phyloP scores from a whole-genome alignment of 2,888 invertebrate species.

The Pogonocherus hispidulus region DNA sequence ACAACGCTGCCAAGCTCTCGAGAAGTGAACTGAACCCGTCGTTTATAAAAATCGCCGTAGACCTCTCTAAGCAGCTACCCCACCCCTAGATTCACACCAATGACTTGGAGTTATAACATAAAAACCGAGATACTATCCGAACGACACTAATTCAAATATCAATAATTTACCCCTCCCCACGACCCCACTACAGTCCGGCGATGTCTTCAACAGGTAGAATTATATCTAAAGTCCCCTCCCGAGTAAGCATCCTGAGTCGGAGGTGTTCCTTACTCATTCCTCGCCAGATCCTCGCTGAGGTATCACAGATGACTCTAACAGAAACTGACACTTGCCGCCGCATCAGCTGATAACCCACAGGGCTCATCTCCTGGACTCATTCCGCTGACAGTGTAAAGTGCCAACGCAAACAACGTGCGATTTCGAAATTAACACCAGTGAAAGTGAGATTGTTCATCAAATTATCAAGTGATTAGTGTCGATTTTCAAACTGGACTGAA shows the following conservation, averaged over 20 bases:
- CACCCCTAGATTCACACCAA: conserved; percentile 63
- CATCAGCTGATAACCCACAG: conserved; percentile 30
- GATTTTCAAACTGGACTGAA: conserved; percentile 27
- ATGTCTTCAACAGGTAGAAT: conserved; percentile 64
- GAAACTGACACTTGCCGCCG: conserved; percentile 38
- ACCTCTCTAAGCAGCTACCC: conserved; percentile 52
- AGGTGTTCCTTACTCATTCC: conserved; percentile 66
- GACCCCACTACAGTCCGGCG: conserved; percentile 50
- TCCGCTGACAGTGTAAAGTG: conserved; percentile 55
- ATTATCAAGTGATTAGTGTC: conserved; percentile 54
- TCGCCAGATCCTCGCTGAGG: conserved; percentile 58
- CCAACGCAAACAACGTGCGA: conserved; percentile 57
- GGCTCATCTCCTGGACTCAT: conserved; percentile 43
- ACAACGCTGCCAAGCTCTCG: conserved; percentile 16
- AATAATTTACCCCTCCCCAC: conserved; percentile 65
- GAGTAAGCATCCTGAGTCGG: conserved; percentile 61
- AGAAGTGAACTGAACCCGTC: conserved; percentile 39
- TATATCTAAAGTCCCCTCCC: conserved; percentile 58
- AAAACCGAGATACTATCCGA: conserved; percentile 62
- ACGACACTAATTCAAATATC: conserved; percentile 67
- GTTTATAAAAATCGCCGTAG: conserved; percentile 50
- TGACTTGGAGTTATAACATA: conserved; percentile 65
- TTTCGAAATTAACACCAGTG: conserved; percentile 65
- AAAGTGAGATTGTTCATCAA: conserved; percentile 60
- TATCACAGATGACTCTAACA: conserved; percentile 41